Evolutionary conservation across 2,888 invertebrate genomes (phyloP).

Genomic region (Orthosia cruda): DNA sequence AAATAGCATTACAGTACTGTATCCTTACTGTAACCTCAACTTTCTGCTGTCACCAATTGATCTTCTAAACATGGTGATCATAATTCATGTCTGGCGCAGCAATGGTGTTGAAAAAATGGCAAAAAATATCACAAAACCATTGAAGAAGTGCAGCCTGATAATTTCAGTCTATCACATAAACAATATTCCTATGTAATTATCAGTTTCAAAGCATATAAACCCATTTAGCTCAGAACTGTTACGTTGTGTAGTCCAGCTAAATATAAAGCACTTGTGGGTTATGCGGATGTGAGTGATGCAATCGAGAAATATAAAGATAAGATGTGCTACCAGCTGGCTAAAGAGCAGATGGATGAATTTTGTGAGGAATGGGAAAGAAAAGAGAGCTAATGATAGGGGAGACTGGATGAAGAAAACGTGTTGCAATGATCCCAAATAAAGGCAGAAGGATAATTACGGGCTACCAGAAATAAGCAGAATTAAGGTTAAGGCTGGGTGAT

Average conservation of each 20-base stretch:
- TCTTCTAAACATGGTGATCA: not conserved
- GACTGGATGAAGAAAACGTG: too few relatives aligned
- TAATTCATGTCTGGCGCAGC: too few relatives aligned
- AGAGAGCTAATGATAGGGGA: too few relatives aligned
- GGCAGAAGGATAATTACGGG: too few relatives aligned
- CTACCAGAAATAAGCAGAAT: too few relatives aligned
- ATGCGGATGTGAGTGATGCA: not conserved
- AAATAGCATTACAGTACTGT: too few relatives aligned
- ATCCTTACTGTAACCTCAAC: too few relatives aligned
- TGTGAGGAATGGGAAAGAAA: too few relatives aligned
- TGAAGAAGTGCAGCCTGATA: not conserved
- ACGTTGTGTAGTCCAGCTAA: conserved; percentile 5
- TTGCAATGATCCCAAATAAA: too few relatives aligned
- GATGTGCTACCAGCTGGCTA: not conserved
- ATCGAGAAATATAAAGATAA: not conserved
- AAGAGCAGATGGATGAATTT: not conserved
- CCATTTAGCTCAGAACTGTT: conserved; percentile 4
- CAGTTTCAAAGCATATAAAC: conserved; percentile 21
- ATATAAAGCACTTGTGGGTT: conserved; percentile 5
- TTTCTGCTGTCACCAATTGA: too few relatives aligned
- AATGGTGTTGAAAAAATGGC: too few relatives aligned
- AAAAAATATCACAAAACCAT: not conserved
- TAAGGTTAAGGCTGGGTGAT: too few relatives aligned
- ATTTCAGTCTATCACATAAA: not conserved
- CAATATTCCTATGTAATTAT: not conserved